Base-by-base conservation (phyloP, 2,113 vertebrate genomes). In the Neodontobutis hainanensis region DNA sequence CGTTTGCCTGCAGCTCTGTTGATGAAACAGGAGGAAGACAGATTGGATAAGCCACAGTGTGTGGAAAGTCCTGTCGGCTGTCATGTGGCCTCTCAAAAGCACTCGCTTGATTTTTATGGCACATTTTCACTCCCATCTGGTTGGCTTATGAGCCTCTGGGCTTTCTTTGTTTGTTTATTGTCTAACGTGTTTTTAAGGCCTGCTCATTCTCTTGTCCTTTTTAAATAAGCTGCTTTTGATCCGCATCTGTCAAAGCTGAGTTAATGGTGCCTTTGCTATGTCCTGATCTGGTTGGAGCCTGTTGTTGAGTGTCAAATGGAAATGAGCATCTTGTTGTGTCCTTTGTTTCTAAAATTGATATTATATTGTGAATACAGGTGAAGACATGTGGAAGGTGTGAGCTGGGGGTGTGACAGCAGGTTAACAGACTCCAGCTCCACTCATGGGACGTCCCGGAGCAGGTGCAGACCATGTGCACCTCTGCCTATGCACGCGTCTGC, bases 91-190 rank as follows among this genome's bases (percentile, higher is more conserved):
- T 57, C 70, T 38, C 0, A 5, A 68, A 40, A 72, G 77, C 79
- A 74, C 75, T 55, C 45, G 36, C 53, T 32, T 48, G 71, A 66
- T 73, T 73, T 88, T 80, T 84, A 82, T 84, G 68, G 75, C 65
- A 65, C 68, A 45, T 61, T 84, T 89, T 75, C 73, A 73, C 70
- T 59, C 64, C 65, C 85, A 90, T 91, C 89, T 91, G 89, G 69
- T 64, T 69, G 59, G 73, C 88, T 90, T 71, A 79, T 89, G 75
- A 82, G 73, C 61, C 67, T 59, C 64, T 55, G 35, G 71, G 66
- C 46, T 67, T 75, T 82, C 82, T 87, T 86, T 85, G 84, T 88
- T 89, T 88, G 71, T 88, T 87, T 88, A 82, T 77, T 60, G 73
- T 79, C 67, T 85, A 81, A 89, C 88, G 76, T 70, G 61, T 87